Evolutionary conservation across 2,797 vertebrate species (phyloP).

Genomic region (Siniperca undulata): DNA sequence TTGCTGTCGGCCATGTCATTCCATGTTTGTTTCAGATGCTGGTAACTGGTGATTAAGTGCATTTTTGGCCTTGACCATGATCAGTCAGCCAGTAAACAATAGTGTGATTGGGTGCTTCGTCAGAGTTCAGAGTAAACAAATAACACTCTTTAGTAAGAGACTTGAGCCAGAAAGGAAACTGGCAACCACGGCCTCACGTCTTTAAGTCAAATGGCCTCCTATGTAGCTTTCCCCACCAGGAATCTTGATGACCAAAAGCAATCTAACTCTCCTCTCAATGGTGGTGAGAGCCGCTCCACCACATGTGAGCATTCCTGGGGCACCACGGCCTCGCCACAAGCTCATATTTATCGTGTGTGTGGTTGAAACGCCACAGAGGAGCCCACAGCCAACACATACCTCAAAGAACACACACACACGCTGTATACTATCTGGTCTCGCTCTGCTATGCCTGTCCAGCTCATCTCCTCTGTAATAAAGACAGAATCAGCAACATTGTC

Average conservation of each 20-base stretch:
- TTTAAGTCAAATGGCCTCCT: conserved; percentile 76
- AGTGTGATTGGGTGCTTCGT: conserved; percentile 71
- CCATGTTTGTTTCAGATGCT: conserved; percentile 76
- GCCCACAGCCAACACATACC: conserved; percentile 82
- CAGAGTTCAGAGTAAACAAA: conserved; percentile 78
- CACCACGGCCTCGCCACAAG: conserved; percentile 84
- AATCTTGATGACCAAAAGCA: conserved; percentile 85
- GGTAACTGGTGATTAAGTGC: conserved; percentile 78
- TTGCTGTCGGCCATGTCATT: conserved; percentile 66
- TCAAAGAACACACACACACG: conserved; percentile 72
- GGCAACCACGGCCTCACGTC: conserved; percentile 65
- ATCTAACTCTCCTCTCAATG: conserved; percentile 85
- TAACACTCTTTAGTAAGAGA: conserved; percentile 78
- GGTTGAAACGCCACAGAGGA: conserved; percentile 82
- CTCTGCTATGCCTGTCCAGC: conserved; percentile 60
- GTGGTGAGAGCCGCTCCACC: conserved; percentile 84
- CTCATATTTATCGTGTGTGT: conserved; percentile 88
- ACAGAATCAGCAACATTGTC: conserved; percentile 68
- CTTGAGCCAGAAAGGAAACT: conserved; percentile 77
- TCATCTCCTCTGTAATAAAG: conserved; percentile 61
- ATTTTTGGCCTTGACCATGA: conserved; percentile 74
- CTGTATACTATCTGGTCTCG: conserved; percentile 50
- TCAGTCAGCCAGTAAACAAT: conserved; percentile 79
- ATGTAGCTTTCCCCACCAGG: conserved; percentile 77
- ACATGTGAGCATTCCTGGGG: conserved; percentile 87